phyloP scores from a whole-genome alignment of 2,888 invertebrate species.

The Lepidocyrtinus sp. region DNA sequence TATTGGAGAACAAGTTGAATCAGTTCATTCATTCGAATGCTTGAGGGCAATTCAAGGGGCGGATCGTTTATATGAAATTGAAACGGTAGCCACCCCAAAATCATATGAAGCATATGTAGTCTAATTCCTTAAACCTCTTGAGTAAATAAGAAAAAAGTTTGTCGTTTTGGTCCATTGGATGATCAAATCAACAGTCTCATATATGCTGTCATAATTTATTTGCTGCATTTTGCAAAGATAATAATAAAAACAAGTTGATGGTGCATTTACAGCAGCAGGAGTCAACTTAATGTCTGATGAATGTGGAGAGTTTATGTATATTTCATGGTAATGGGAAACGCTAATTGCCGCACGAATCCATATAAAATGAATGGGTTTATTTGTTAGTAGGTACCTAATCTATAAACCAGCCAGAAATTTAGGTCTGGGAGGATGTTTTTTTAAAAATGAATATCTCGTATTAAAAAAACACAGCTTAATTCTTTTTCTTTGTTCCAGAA shows the following conservation, averaged over 20 bases:
- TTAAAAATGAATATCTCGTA: background rate
- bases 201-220: background rate
- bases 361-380: background rate
- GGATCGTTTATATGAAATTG: background rate
- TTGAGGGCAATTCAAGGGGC: background rate
- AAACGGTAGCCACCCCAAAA: background rate
- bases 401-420: no score
- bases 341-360: background rate
- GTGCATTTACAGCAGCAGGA: background rate
- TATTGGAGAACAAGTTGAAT: background rate
- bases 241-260: background rate
- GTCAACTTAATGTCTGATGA: background rate
- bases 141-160: background rate
- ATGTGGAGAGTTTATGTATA: background rate
- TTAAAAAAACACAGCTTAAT: background rate
- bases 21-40: background rate
- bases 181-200: background rate
- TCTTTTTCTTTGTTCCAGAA: background rate
- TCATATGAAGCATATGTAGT: background rate
- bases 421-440: background rate
- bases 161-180: background rate
- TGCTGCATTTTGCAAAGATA: no score
- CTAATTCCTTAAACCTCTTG: background rate
- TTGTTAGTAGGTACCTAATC: background rate
- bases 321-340: background rate